Percentiles rank a stretch among this genome's conserved stretches.
These are phyloP conservation scores for Cetonia aurata DNA, from an alignment of 2,888 invertebrate species.

Conservation along the genomic window DNA sequence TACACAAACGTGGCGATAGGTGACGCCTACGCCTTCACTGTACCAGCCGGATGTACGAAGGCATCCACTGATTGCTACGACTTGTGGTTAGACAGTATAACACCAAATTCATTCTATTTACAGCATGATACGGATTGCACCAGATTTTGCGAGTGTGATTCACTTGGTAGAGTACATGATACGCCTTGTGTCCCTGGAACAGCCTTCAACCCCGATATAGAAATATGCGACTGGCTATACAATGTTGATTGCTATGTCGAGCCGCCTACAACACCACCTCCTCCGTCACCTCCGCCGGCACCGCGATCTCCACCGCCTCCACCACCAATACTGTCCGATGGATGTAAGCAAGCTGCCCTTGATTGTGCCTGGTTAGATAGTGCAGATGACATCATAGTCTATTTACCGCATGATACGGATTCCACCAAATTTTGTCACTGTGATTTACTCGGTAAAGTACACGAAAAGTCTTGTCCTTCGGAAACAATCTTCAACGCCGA, in stretches of 20 bases:
- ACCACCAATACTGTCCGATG: too few species aligned
- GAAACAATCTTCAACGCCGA: too few species aligned
- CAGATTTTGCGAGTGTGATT: slow-evolving; percentile 32
- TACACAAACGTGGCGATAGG: too few species aligned
- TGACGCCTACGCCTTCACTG: too few species aligned
- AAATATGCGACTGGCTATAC: slow-evolving; percentile 27
- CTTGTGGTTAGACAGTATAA: not conserved
- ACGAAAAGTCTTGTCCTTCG: too few species aligned
- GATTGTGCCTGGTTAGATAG: too few species aligned
- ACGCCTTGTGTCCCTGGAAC: slow-evolving; percentile 26
- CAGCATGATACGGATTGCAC: slow-evolving; percentile 16
- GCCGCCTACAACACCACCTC: not conserved
- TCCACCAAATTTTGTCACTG: too few species aligned
- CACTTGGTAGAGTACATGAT: slow-evolving; percentile 7
- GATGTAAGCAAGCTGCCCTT: too few species aligned
- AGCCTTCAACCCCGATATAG: slow-evolving; percentile 2
- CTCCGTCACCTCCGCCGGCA: not conserved
- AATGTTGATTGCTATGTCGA: slow-evolving; percentile 16
- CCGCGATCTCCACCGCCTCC: not conserved
- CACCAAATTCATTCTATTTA: not conserved
- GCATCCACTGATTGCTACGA: not conserved
- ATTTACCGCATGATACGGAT: too few species aligned
- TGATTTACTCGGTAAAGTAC: too few species aligned
- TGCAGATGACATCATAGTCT: too few species aligned
- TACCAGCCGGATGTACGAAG: too few species aligned